These are phyloP conservation scores for Alca torda DNA, from an alignment of 2,797 vertebrate species.

Conservation along the genomic window DNA sequence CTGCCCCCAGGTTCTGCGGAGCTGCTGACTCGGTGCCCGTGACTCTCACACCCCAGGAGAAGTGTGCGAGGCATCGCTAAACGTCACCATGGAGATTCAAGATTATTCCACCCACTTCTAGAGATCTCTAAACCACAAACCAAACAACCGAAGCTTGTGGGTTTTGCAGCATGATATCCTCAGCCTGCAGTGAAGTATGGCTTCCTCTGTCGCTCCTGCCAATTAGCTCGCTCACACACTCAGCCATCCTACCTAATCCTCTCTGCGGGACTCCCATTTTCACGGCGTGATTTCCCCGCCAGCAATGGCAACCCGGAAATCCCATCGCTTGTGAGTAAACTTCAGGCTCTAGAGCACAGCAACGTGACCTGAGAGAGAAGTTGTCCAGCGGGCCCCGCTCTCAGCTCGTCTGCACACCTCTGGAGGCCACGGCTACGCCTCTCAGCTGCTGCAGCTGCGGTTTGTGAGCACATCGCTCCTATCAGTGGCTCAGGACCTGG, in stretches of 20 bases:
- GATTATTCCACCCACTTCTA: slow-evolving; percentile 50
- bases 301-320: neutral
- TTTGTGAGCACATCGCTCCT: neutral
- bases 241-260: neutral
- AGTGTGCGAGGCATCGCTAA: neutral
- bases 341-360: neutral
- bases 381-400: neutral
- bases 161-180: neutral
- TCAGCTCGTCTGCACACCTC: rapidly evolving
- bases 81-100: slow-evolving; percentile 29
- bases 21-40: neutral
- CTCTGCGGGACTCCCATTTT: neutral
- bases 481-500: neutral
- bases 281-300: neutral
- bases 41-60: neutral
- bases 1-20: neutral
- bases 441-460: rapidly evolving
- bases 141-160: neutral
- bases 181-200: neutral
- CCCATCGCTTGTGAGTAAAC: rapidly evolving
- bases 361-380: rapidly evolving
- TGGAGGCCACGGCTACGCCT: rapidly evolving
- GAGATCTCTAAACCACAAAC: neutral
- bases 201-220: neutral
- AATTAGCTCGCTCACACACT: neutral